Evolutionary conservation across 2,797 vertebrate species (phyloP).

Genomic region (Odontamblyopus lacepedii): DNA sequence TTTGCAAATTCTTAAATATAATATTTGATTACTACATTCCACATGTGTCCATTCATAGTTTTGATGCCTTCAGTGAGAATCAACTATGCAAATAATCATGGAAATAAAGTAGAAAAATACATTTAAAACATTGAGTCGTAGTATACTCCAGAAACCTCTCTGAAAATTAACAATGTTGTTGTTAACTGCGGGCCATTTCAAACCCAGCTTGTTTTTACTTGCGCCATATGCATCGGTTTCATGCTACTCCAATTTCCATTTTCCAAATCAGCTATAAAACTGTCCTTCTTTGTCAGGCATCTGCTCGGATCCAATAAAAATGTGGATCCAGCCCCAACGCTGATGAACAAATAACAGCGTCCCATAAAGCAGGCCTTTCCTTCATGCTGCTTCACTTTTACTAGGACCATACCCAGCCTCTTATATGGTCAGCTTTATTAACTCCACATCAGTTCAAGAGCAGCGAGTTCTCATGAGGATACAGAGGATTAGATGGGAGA

Average conservation of each 20-base stretch:
- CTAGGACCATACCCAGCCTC: constrained; percentile 12
- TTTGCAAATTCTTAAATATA: too few relatives aligned
- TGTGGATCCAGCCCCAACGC: constrained; percentile 24
- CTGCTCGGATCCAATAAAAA: constrained; percentile 11
- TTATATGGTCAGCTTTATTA: constrained; percentile 41
- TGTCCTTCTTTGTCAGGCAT: background rate
- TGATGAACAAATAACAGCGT: constrained; percentile 23
- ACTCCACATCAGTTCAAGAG: constrained; percentile 38
- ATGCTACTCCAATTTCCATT: constrained; percentile 4
- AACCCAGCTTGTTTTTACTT: background rate
- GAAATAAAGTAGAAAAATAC: too few relatives aligned
- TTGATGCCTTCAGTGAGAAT: too few relatives aligned
- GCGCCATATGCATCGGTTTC: background rate
- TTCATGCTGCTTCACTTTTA: constrained; percentile 26
- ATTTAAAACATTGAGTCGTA: too few relatives aligned
- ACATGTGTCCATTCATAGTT: too few relatives aligned
- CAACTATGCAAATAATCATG: too few relatives aligned
- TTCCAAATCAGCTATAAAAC: constrained; percentile 2
- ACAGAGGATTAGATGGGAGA: constrained; percentile 15
- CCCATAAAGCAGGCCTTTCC: constrained; percentile 33
- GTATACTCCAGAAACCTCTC: background rate
- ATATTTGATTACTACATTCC: too few relatives aligned
- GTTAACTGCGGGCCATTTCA: background rate
- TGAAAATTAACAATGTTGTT: background rate
- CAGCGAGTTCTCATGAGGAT: constrained; percentile 17